A percentile compares a stretch with the other conserved stretches of the same genome.
phyloP scores from a whole-genome alignment of 2,888 invertebrate genomes.

The Diaperis boleti region DNA sequence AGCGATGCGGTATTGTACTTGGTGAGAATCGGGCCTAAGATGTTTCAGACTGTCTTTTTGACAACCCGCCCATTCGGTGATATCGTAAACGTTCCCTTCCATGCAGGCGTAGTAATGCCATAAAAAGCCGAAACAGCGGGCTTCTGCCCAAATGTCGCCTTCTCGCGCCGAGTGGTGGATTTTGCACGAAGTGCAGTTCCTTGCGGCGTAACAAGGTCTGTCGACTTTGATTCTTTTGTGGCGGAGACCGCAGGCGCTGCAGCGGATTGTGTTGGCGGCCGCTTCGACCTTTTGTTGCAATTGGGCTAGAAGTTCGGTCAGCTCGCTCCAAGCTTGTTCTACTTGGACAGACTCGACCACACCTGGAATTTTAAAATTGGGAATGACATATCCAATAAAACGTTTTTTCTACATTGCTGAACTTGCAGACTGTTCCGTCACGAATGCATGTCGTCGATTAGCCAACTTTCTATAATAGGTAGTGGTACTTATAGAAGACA shows the following conservation, averaged over 20 bases:
- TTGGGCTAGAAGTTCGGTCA: conserved; percentile 88
- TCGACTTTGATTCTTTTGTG: conserved; percentile 90
- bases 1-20: conserved; percentile 89
- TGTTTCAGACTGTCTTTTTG: conserved; percentile 85
- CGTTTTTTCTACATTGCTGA: too few species aligned
- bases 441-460: too few species aligned
- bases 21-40: conserved; percentile 90
- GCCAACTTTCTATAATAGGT: too few species aligned
- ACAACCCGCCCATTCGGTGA: conserved; percentile 97
- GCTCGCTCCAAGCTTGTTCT: conserved; percentile 87
- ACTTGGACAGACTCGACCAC: conserved; percentile 82
- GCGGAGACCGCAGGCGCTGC: conserved; percentile 92
- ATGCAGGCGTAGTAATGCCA: conserved; percentile 97
- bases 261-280: conserved; percentile 93
- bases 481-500: too few species aligned
- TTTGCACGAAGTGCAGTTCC: conserved; percentile 91
- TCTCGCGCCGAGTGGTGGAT: conserved; percentile 91
- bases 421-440: too few species aligned
- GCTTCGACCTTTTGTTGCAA: conserved; percentile 95
- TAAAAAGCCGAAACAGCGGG: conserved; percentile 83
- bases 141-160: conserved; percentile 98
- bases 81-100: conserved; percentile 96
- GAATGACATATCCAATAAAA: too few species aligned
- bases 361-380: too few species aligned
- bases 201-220: conserved; percentile 90